Percentiles rank a stretch among this genome's conserved stretches.
These are phyloP conservation scores for Peromyscus californicus DNA, from an alignment of 2,113 vertebrate genomes.

Conservation along the genomic window DNA sequence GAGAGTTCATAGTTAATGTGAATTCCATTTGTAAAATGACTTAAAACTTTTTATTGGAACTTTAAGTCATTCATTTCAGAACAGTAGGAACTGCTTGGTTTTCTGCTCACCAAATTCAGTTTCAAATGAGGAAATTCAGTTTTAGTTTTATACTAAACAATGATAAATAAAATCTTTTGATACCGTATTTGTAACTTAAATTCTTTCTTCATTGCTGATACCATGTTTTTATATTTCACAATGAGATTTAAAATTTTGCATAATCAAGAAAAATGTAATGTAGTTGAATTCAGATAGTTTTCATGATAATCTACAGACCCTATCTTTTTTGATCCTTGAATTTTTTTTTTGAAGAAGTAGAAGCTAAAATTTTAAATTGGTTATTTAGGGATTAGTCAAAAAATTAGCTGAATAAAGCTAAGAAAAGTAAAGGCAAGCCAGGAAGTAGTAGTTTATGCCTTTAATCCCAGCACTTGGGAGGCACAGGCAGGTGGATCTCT, in stretches of 20 bases:
- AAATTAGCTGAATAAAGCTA: neutral
- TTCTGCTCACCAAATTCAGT: constrained; percentile 9
- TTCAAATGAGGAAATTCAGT: constrained; percentile 49
- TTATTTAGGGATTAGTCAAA: constrained; percentile 11
- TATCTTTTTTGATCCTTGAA: constrained; percentile 20
- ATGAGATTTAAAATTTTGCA: neutral
- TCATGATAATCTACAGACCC: neutral
- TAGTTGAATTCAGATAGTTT: constrained; percentile 46
- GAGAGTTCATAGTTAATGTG: constrained; percentile 15
- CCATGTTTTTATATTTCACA: neutral
- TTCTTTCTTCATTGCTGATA: constrained; percentile 28
- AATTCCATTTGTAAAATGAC: constrained; percentile 56
- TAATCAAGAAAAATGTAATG: constrained; percentile 48
- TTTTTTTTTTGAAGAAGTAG: neutral
- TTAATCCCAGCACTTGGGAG: neutral
- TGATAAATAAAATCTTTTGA: constrained; percentile 34
- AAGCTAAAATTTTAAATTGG: constrained; percentile 7
- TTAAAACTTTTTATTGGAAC: constrained; percentile 34
- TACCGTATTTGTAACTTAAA: constrained; percentile 18
- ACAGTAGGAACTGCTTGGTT: neutral
- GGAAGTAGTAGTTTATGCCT: neutral
- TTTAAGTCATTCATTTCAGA: neutral
- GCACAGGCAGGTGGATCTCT: neutral
- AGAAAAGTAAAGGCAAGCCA: neutral
- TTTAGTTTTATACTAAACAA: constrained; percentile 31